phyloP scores from a whole-genome alignment of 2,888 invertebrate species.

The Plusia festucae region DNA sequence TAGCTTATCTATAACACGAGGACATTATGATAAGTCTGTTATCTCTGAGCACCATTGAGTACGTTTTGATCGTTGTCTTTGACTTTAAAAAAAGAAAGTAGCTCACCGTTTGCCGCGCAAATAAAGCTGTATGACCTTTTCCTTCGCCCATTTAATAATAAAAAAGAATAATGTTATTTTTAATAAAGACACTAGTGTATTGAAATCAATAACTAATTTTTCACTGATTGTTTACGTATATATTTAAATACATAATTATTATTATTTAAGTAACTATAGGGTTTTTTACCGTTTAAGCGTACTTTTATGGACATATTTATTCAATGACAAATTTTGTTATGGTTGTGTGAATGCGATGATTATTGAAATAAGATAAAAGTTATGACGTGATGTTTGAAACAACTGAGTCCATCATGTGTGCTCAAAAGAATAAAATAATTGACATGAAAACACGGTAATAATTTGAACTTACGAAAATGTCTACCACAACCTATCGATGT shows the following conservation, averaged over 20 bases:
- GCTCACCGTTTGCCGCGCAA: slow-evolving; percentile 54
- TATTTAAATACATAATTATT: too few relatives aligned
- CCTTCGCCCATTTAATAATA: too few relatives aligned
- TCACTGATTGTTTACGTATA: too few relatives aligned
- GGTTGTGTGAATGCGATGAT: background rate
- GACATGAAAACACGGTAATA: background rate
- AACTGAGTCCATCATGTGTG: background rate
- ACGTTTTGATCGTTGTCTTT: slow-evolving; percentile 60
- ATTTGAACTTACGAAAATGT: background rate
- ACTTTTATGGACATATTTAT: background rate
- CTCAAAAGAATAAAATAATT: background rate
- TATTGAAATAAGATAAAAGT: background rate
- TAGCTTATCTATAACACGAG: slow-evolving; percentile 79
- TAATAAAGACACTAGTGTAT: too few relatives aligned
- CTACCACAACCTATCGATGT: background rate
- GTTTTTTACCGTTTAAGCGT: background rate
- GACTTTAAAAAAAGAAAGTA: slow-evolving; percentile 65
- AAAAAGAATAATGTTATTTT: too few relatives aligned
- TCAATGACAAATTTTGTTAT: background rate
- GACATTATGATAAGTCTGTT: slow-evolving; percentile 77
- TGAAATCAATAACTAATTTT: too few relatives aligned
- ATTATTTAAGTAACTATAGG: too few relatives aligned
- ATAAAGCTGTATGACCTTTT: slow-evolving; percentile 35
- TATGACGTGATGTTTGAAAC: background rate
- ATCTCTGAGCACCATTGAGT: slow-evolving; percentile 53